These are phyloP conservation scores for Solenopsis fugax DNA, from an alignment of 1,140 invertebrate genomes.

Conservation along the genomic window DNA sequence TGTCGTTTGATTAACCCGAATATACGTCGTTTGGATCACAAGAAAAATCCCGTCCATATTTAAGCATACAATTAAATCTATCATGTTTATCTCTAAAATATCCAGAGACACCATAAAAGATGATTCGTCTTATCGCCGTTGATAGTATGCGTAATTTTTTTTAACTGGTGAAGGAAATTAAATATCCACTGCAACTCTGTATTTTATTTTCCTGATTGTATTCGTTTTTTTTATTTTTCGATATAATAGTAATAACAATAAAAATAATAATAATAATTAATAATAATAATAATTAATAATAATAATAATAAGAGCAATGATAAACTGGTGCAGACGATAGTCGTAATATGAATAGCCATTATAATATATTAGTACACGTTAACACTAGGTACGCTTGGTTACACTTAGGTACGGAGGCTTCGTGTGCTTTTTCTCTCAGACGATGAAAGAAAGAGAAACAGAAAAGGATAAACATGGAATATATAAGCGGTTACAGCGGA, in stretches of 20 bases:
- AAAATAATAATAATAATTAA: constrained; percentile 77
- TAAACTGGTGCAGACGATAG: constrained; percentile 73
- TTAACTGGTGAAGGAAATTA: constrained; percentile 49
- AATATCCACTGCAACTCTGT: constrained; percentile 32
- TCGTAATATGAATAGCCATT: constrained; percentile 66
- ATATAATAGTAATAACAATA: constrained; percentile 78
- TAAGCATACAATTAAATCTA: not conserved
- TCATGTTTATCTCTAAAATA: constrained; percentile 3
- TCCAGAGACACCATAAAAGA: not conserved
- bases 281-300: constrained; percentile 78
- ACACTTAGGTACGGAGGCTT: constrained; percentile 84
- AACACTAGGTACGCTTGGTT: constrained; percentile 75
- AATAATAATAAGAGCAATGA: constrained; percentile 78
- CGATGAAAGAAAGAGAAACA: constrained; percentile 71
- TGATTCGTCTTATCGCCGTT: not conserved
- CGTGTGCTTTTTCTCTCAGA: constrained; percentile 79
- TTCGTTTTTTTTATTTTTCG: constrained; percentile 72
- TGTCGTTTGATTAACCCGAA: not conserved
- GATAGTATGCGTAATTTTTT: constrained; percentile 13
- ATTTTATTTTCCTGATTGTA: constrained; percentile 64
- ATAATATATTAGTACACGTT: constrained; percentile 65
- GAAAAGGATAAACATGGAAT: constrained; percentile 70
- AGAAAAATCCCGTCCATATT: not conserved
- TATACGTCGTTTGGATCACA: not conserved
- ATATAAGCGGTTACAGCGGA: not conserved